phyloP scores from a whole-genome alignment of 2,888 invertebrate genomes.

The Mythimna vitellina region DNA sequence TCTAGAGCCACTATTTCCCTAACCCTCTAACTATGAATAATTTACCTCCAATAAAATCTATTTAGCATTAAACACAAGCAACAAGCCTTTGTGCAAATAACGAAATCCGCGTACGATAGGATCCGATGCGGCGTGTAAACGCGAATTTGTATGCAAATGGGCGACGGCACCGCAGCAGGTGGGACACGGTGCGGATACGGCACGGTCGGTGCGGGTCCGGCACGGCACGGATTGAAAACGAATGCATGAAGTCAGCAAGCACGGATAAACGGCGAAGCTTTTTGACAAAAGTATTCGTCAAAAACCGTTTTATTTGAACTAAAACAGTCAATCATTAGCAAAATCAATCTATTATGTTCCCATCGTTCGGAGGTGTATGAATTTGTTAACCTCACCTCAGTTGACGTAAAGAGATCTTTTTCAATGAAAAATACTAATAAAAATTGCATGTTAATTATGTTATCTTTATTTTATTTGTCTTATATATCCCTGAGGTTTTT shows the following conservation, averaged over 20 bases:
- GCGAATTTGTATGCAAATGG: constrained; percentile 73
- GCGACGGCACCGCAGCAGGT: constrained; percentile 66
- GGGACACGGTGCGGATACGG: constrained; percentile 46
- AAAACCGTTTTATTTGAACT: background rate
- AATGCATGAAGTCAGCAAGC: background rate
- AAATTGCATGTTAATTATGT: no score
- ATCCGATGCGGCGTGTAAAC: constrained; percentile 62
- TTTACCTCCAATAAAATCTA: constrained; percentile 60
- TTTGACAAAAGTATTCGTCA: background rate
- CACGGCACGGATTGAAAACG: constrained; percentile 10
- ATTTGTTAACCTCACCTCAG: no score
- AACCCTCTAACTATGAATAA: constrained; percentile 51
- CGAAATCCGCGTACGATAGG: constrained; percentile 65
- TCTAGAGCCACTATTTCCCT: background rate
- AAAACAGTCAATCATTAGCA: no score
- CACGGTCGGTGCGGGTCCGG: background rate
- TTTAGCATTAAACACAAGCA: constrained; percentile 41
- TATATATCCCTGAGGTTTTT: no score
- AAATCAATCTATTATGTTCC: no score
- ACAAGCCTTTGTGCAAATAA: constrained; percentile 62
- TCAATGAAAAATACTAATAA: no score
- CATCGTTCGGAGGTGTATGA: no score
- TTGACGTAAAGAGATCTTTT: no score
- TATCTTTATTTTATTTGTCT: no score
- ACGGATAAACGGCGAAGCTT: background rate